Conservation (phyloP, 2,888 invertebrate species). For the Torymus texanus region DNA sequence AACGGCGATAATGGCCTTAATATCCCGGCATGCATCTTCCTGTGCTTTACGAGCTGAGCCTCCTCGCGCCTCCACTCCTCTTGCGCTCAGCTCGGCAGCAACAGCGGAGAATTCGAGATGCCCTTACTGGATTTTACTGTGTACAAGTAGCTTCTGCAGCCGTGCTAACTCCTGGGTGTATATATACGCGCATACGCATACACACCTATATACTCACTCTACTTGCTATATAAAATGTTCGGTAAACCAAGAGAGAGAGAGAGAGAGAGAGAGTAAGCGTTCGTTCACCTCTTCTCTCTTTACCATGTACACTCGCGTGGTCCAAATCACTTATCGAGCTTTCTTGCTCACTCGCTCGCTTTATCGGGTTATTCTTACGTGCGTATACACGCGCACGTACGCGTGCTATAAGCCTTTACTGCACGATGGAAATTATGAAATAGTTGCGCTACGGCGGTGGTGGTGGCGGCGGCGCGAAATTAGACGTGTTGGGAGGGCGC, state of each 20-base stretch:
- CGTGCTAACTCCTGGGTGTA: conserved; percentile 41
- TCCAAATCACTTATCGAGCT: conserved; percentile 34
- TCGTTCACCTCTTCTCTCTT: conserved; percentile 43
- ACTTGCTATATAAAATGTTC: conserved; percentile 29
- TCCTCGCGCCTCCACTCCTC: conserved; percentile 58
- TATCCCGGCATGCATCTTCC: conserved; percentile 75
- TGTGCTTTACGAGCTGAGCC: conserved; percentile 75
- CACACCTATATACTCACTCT: background rate
- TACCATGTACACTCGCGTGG: background rate
- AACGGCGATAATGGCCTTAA: conserved; percentile 76
- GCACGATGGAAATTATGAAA: conserved; percentile 5
- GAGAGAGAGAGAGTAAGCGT: background rate
- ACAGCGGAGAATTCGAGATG: conserved; percentile 72
- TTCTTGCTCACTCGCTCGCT: background rate
- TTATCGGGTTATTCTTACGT: background rate
- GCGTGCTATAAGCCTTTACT: background rate
- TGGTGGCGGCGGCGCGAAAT: background rate
- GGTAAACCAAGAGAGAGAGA: conserved; percentile 11
- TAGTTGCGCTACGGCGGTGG: no score
- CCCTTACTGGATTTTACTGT: conserved; percentile 70
- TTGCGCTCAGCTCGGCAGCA: conserved; percentile 34
- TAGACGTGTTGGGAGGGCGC: background rate
- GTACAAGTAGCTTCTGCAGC: conserved; percentile 59
- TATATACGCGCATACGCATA: background rate
- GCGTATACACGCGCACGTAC: no score